Evolutionary conservation across 2,797 vertebrate species (phyloP), one percentile per base, ranked within the genome.

Genomic region (Brachyrhaphis roseni): DNA sequence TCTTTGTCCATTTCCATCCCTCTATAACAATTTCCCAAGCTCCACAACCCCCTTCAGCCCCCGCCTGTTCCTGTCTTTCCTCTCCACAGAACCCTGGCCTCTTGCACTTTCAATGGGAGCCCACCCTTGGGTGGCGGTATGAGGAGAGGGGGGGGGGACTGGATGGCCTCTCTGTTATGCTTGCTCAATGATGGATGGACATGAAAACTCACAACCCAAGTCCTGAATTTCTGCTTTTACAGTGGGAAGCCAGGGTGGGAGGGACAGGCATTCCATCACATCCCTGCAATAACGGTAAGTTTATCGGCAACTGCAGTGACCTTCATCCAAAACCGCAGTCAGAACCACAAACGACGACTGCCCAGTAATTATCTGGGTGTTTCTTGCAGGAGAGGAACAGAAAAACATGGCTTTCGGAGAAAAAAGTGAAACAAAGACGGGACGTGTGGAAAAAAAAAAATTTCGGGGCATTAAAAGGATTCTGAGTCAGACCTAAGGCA

Each of bases 181-280:
- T 93, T 91, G 90, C 88, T 93, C 90, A 89, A 78, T 93, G 93
- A 95, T 93, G 93, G 92, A 94, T 94, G 91, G 91, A 91, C 88
- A 88, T 91, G 91, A 93, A 94, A 91, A 83, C 87, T 86, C 86
- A 90, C 90, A 94, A 91, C 93, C 86, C 81, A 72, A 86, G 78
- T 88, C 85, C 78, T 85, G 92, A 92, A 94, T 95, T 95, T 92
- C 89, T 92, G 86, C 86, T 91, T 91, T 91, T 92, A 92, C 90
- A 91, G 86, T 91, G 88, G 84, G 89, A 83, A 81, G 75, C 80
- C 84, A 31, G 76, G 82, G 78, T n/a, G 79, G 76, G 87, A 84
- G 80, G 75, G 76, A 79, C 83, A 46, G 75, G 43, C 66, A 93
- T 93, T 94, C 93, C 91, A 87, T 74, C 86, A 86, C 34, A 53